These are phyloP conservation scores for Yponomeuta evonymella DNA, from an alignment of 2,888 invertebrate genomes.

Conservation along the genomic window DNA sequence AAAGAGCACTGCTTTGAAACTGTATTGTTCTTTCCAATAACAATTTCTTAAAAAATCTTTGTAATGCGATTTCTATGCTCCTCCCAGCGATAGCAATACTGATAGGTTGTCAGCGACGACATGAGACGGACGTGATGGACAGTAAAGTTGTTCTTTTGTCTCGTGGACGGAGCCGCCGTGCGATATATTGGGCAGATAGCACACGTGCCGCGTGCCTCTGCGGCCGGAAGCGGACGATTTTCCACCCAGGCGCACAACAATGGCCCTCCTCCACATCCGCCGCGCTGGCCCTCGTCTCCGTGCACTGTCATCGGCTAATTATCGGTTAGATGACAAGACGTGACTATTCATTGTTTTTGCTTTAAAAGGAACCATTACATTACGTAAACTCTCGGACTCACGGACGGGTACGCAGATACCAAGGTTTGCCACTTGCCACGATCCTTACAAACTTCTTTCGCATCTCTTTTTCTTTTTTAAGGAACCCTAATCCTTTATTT, in stretches of 20 bases:
- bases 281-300: conserved; percentile 23
- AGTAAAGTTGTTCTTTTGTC: background rate
- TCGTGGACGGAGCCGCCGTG: background rate
- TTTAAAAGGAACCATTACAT: conserved; percentile 18
- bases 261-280: conserved; percentile 40
- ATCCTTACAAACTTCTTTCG: too few relatives aligned
- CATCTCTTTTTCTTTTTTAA: too few relatives aligned
- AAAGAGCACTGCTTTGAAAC: background rate
- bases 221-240: conserved; percentile 59
- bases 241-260: conserved; percentile 49
- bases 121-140: conserved; percentile 9
- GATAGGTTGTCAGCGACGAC: background rate
- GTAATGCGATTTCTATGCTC: too few relatives aligned
- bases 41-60: background rate
- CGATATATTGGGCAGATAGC: background rate
- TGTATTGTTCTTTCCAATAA: background rate
- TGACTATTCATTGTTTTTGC: conserved; percentile 24
- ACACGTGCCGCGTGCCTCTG: conserved; percentile 9
- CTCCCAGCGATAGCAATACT: background rate
- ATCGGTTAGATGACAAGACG: conserved; percentile 25
- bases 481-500: background rate
- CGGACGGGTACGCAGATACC: too few relatives aligned
- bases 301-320: conserved; percentile 42
- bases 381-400: too few relatives aligned
- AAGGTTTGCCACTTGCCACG: too few relatives aligned